phyloP scores from a whole-genome alignment of 2,888 invertebrate genomes.

The Alviniconcha strummeri region DNA sequence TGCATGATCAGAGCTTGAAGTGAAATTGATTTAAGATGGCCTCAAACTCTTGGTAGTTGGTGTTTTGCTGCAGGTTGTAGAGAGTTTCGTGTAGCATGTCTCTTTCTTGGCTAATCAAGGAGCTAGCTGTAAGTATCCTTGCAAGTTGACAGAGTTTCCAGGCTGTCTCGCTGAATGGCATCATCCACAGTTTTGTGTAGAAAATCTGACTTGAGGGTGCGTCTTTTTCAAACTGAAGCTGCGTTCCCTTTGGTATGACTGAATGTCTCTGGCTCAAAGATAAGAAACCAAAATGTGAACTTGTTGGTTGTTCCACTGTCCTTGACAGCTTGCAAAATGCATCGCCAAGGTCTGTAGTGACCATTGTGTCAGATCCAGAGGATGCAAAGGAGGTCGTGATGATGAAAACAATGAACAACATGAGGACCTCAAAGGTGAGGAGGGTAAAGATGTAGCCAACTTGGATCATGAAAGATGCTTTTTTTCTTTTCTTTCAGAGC shows the following conservation, averaged over 20 bases:
- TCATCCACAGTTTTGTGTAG: not conserved
- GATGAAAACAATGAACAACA: too few relatives aligned
- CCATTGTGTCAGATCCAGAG: not conserved
- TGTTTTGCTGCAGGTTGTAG: not conserved
- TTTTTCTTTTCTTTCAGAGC: too few relatives aligned
- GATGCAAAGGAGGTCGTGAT: too few relatives aligned
- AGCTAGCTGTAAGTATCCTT: too few relatives aligned
- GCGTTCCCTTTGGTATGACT: not conserved
- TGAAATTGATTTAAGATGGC: not conserved
- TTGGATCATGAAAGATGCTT: too few relatives aligned
- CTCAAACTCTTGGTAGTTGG: not conserved
- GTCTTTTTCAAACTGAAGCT: not conserved
- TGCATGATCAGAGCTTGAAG: not conserved
- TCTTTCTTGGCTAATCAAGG: not conserved
- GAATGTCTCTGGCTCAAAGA: not conserved
- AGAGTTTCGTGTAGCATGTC: not conserved
- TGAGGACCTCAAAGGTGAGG: too few relatives aligned
- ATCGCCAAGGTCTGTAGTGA: not conserved
- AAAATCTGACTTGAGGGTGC: not conserved
- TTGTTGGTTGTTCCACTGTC: too few relatives aligned
- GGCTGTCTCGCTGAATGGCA: not conserved
- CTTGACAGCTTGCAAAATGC: too few relatives aligned
- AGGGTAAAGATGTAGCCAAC: too few relatives aligned
- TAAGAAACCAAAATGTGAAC: not conserved
- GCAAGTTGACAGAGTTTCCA: too few relatives aligned